Evolutionary conservation across 2,797 vertebrate genomes (phyloP).

Genomic region (Rhinophrynus dorsalis): DNA sequence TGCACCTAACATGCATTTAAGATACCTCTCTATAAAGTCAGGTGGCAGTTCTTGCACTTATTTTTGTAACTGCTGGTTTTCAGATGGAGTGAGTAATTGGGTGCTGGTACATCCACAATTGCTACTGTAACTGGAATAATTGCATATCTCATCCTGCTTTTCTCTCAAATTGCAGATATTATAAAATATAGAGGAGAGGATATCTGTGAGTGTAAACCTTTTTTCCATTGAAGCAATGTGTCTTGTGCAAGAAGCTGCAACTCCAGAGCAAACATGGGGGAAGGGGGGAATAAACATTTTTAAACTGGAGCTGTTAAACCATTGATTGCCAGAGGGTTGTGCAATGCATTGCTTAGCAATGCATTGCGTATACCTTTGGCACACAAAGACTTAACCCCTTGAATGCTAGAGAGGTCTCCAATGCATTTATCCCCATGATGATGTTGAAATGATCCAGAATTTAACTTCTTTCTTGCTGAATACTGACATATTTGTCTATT

Average conservation of each 20-base stretch:
- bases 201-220: constrained; percentile 33
- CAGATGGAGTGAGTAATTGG: constrained; percentile 45
- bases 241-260: constrained; percentile 19
- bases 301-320: too few relatives aligned
- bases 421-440: too few relatives aligned
- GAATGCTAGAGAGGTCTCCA: too few relatives aligned
- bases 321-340: too few relatives aligned
- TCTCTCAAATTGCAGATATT: constrained; percentile 45
- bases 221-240: constrained; percentile 38
- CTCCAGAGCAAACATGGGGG: too few relatives aligned
- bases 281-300: too few relatives aligned
- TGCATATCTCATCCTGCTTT: constrained; percentile 38
- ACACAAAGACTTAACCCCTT: too few relatives aligned
- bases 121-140: constrained; percentile 46
- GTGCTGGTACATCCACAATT: constrained; percentile 45
- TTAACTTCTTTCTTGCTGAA: too few relatives aligned
- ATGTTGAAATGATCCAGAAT: too few relatives aligned
- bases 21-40: constrained; percentile 22
- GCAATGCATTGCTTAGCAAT: too few relatives aligned
- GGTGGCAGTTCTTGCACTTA: constrained; percentile 32
- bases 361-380: too few relatives aligned
- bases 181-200: constrained; percentile 28
- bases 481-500: too few relatives aligned
- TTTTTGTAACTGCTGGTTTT: constrained; percentile 45
- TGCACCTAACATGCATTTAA: constrained; percentile 22